Percentiles rank a stretch among this genome's conserved stretches.
phyloP scores from a whole-genome alignment of 1,140 invertebrate genomes.

The Drosophila trapezifrons region DNA sequence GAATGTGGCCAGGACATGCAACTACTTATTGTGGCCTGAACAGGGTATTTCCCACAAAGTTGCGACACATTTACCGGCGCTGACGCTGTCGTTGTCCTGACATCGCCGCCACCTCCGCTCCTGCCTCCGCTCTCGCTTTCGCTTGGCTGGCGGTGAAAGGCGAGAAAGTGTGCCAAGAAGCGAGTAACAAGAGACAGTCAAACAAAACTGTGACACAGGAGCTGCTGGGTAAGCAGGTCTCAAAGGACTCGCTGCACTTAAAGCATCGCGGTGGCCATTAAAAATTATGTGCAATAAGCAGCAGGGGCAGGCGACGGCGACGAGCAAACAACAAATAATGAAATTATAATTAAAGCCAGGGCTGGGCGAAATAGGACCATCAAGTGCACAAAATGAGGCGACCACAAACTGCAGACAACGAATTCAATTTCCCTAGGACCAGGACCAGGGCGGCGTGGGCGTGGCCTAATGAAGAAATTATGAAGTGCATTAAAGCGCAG shows the following conservation, averaged over 20 bases:
- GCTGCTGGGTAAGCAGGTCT: conserved; percentile 26
- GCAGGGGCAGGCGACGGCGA: conserved; percentile 11
- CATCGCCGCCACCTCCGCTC: conserved; percentile 23
- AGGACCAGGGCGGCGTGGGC: conserved; percentile 2
- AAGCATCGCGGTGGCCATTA: conserved; percentile 67
- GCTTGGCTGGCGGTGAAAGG: conserved; percentile 61
- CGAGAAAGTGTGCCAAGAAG: conserved; percentile 56
- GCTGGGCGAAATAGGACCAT: conserved; percentile 32
- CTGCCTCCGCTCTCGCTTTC: conserved; percentile 28
- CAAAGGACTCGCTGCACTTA: conserved; percentile 62
- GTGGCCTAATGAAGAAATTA: conserved; percentile 73
- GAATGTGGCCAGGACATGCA: neutral
- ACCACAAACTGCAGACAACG: conserved; percentile 73
- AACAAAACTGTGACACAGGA: conserved; percentile 31
- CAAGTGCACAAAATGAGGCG: conserved; percentile 70
- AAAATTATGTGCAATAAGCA: conserved; percentile 63
- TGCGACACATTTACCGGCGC: conserved; percentile 36
- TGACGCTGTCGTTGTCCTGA: conserved; percentile 22
- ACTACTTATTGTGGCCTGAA: neutral
- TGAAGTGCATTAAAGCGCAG: conserved; percentile 70
- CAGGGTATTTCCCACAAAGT: conserved; percentile 20
- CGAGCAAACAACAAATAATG: conserved; percentile 69
- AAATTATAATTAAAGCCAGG: conserved; percentile 74
- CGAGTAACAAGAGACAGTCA: conserved; percentile 48
- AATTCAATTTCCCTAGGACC: conserved; percentile 63